These are phyloP conservation scores for Campoplex nolae DNA, from an alignment of 2,888 invertebrate genomes.

Conservation along the genomic window DNA sequence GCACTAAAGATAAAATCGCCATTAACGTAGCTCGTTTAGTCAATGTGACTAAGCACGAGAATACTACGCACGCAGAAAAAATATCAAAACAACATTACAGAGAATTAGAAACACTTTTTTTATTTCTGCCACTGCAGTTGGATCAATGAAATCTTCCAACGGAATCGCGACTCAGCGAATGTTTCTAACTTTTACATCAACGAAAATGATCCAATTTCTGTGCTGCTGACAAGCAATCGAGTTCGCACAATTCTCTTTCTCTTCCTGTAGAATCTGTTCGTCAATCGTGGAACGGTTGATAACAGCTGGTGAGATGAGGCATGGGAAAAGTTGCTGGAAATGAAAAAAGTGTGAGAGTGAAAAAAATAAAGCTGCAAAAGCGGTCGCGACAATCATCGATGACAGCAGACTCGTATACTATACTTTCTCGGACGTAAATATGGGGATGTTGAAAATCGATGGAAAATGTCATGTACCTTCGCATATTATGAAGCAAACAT, in stretches of 20 bases:
- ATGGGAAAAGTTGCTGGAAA: background rate
- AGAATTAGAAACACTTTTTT: no score
- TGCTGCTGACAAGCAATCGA: no score
- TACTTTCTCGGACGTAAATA: background rate
- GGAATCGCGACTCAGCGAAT: no score
- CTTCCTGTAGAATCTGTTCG: background rate
- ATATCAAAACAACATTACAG: no score
- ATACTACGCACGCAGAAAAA: background rate
- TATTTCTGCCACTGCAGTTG: no score
- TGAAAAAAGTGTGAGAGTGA: background rate
- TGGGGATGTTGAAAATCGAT: constrained; percentile 7
- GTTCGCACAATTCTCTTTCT: no score
- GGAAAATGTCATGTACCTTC: background rate
- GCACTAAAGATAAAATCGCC: background rate
- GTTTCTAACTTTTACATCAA: no score
- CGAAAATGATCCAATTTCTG: no score
- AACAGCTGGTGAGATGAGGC: no score
- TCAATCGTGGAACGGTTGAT: background rate
- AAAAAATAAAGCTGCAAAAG: background rate
- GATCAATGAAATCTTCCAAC: no score
- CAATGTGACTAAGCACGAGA: background rate
- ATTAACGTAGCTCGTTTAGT: background rate
- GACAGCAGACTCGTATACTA: constrained; percentile 52
- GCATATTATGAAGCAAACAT: background rate
- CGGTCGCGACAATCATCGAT: constrained; percentile 5